These are phyloP conservation scores for Dolichomitus sp. DNA, from an alignment of 2,888 invertebrate genomes.

Conservation along the genomic window DNA sequence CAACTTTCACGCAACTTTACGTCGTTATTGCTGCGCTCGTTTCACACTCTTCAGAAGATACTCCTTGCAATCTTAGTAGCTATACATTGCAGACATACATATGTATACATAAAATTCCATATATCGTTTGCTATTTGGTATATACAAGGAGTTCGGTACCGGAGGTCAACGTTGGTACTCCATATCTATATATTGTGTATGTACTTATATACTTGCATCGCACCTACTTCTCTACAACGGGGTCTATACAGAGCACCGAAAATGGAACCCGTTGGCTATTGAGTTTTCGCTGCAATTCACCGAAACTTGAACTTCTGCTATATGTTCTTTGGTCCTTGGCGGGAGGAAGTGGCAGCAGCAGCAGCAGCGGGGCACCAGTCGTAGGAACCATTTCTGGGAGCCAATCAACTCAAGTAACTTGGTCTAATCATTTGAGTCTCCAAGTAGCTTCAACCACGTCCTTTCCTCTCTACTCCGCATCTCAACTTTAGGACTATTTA, in stretches of 20 bases:
- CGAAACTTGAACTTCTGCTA: conserved; percentile 25
- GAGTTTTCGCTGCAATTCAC: conserved; percentile 48
- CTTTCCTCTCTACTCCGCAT: not conserved
- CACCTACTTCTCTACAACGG: conserved; percentile 9
- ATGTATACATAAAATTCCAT: not conserved
- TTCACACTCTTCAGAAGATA: conserved; percentile 17
- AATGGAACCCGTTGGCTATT: conserved; percentile 48
- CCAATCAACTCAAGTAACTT: conserved; percentile 38
- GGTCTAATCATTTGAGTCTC: conserved; percentile 18
- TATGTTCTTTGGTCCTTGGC: not conserved
- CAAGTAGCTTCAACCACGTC: not conserved
- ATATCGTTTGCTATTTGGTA: not conserved
- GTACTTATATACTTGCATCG: not conserved
- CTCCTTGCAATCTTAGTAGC: not conserved
- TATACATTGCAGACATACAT: not conserved
- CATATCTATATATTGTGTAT: conserved; percentile 2
- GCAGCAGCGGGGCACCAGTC: not conserved
- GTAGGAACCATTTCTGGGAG: conserved; percentile 9
- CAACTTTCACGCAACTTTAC: conserved; percentile 46
- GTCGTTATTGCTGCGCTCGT: conserved; percentile 30
- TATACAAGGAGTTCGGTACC: not conserved
- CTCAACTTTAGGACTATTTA: not conserved
- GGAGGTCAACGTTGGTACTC: not conserved
- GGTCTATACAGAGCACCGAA: conserved; percentile 19
- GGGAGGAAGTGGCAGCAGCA: not conserved